A percentile compares a stretch with the other conserved stretches of the same genome.
Evolutionary conservation across 2,797 vertebrate species (phyloP).

Genomic region (Lateolabrax maculatus): DNA sequence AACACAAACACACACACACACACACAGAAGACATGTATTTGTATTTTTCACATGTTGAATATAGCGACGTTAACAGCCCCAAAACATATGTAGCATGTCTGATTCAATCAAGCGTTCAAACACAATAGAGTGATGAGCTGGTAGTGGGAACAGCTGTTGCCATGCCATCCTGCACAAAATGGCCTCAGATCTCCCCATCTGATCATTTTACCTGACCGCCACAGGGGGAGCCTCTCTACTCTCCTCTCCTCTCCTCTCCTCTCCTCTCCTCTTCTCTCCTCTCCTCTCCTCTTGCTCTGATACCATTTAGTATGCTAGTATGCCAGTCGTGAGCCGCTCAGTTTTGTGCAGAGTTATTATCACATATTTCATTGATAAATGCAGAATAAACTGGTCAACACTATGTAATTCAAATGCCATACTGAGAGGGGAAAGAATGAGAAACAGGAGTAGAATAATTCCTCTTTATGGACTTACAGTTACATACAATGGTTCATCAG

Average conservation of each 20-base stretch:
- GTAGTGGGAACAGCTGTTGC: conserved; percentile 82
- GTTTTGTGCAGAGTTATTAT: conserved; percentile 49
- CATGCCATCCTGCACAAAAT: conserved; percentile 80
- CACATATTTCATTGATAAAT: conserved; percentile 51
- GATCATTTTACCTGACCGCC: conserved; percentile 74
- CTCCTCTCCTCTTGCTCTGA: not conserved
- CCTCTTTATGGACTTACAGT: conserved; percentile 6
- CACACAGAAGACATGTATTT: conserved; percentile 43
- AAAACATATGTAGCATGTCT: conserved; percentile 82
- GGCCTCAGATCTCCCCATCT: conserved; percentile 70
- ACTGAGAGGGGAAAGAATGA: conserved; percentile 19
- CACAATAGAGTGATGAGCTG: conserved; percentile 75
- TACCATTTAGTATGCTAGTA: conserved; percentile 44
- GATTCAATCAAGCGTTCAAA: conserved; percentile 78
- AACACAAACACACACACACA: conserved; percentile 22
- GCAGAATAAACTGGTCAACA: conserved; percentile 50
- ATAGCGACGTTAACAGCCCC: conserved; percentile 56
- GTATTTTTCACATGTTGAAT: conserved; percentile 65
- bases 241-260: conserved; percentile 14
- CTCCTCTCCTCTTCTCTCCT: conserved; percentile 7
- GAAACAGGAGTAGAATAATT: not conserved
- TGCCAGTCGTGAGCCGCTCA: conserved; percentile 3
- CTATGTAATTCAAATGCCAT: conserved; percentile 42
- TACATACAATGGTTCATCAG: conserved; percentile 27
- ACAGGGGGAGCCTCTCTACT: conserved; percentile 57